These are phyloP conservation scores for Matsumyia berberina DNA, from an alignment of 2,888 invertebrate species.

Conservation along the genomic window DNA sequence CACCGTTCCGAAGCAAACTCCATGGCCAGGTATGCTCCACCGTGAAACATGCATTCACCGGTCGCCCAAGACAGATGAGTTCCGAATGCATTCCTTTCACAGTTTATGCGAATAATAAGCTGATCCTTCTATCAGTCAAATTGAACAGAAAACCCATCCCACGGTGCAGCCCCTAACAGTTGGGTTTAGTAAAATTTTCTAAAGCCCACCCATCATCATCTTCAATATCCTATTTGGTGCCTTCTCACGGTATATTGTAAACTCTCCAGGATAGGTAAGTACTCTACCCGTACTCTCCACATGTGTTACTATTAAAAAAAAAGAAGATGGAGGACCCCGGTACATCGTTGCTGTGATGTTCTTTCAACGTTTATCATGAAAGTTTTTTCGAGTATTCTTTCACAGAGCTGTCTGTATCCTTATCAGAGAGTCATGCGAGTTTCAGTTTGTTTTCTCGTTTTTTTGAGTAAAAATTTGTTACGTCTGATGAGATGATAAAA, in stretches of 20 bases:
- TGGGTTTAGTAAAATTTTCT: slow-evolving; percentile 53
- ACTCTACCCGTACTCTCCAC: slow-evolving; percentile 4
- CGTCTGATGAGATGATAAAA: slow-evolving; percentile 48
- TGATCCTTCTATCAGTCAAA: slow-evolving; percentile 47
- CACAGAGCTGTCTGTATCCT: slow-evolving; percentile 28
- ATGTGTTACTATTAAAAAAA: slow-evolving; percentile 26
- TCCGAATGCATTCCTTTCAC: slow-evolving; percentile 26
- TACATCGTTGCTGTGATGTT: neutral
- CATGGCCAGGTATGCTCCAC: neutral
- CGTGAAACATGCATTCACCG: neutral
- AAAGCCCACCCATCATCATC: slow-evolving; percentile 51
- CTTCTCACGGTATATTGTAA: slow-evolving; percentile 15
- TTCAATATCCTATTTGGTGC: slow-evolving; percentile 24
- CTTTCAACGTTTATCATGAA: neutral
- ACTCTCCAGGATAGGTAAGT: neutral
- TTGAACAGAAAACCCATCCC: slow-evolving; percentile 17
- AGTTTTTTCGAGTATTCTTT: slow-evolving; percentile 23
- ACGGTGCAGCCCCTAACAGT: slow-evolving; percentile 8
- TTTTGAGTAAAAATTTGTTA: slow-evolving; percentile 2
- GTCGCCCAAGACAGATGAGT: slow-evolving; percentile 36
- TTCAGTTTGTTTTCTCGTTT: neutral
- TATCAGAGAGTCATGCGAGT: slow-evolving; percentile 34
- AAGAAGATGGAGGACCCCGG: too few species aligned
- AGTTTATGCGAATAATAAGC: slow-evolving; percentile 41
- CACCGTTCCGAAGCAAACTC: neutral